phyloP scores from a whole-genome alignment of 2,113 vertebrate genomes.

The Otocyon megalotis region DNA sequence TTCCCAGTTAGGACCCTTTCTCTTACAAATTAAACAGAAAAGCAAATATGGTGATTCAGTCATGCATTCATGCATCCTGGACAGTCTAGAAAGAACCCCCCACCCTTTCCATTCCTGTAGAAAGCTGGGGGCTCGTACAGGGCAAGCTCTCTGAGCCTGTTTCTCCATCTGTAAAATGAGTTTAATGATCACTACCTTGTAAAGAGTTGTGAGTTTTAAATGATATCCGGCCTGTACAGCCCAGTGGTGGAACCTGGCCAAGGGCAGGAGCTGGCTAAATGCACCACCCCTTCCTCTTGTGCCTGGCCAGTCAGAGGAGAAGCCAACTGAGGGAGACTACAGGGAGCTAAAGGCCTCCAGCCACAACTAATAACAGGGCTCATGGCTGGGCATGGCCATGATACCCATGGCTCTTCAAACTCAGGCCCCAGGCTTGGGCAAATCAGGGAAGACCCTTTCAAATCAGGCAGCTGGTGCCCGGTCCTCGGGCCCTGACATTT shows the following conservation, averaged over 20 bases:
- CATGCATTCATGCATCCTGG: accelerated
- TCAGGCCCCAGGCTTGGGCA: background rate
- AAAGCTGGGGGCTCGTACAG: background rate
- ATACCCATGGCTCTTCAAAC: background rate
- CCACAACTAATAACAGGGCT: background rate
- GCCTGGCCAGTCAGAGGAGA: background rate
- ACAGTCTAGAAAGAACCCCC: too few species aligned
- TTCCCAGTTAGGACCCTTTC: background rate
- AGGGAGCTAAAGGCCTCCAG: background rate
- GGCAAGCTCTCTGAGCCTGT: background rate
- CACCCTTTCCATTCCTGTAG: background rate
- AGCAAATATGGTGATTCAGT: background rate
- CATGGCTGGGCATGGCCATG: too few species aligned
- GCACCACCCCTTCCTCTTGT: background rate
- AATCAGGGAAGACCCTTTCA: background rate
- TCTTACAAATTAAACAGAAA: background rate
- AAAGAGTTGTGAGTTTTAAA: background rate
- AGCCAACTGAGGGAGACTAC: background rate
- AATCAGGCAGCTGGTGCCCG: background rate
- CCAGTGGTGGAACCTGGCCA: background rate
- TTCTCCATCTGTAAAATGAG: background rate
- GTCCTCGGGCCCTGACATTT: background rate
- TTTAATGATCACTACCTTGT: background rate
- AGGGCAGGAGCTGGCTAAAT: background rate
- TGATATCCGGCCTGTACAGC: background rate